Base-by-base conservation (phyloP, 2,888 invertebrate genomes). In the Timandra comae region DNA sequence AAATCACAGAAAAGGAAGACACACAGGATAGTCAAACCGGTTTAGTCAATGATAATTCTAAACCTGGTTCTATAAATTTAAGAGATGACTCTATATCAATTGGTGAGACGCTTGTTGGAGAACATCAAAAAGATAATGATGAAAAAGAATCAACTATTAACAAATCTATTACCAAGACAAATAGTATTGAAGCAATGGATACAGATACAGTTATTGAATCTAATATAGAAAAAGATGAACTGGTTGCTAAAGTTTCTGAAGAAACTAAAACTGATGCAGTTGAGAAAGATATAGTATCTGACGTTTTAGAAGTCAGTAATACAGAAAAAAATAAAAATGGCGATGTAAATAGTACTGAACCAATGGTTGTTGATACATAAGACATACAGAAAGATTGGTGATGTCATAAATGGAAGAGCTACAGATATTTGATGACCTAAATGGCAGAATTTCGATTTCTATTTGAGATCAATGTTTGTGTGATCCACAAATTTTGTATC, bases 1-100 rank as follows among this genome's bases (percentile, higher is more conserved):
- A 11, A 10, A 41, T 20, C 19, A 11, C 29, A 7, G 33, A 23
- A 2, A 23, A 3, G 2, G 6, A 24, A 24, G 6, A 25, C 32
- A 22, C 22, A 22, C 3, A 22, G n/a, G n/a, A n/a, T n/a, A n/a
- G n/a, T n/a, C n/a, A n/a, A n/a, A n/a, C n/a, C n/a, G n/a, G 23
- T n/a, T 3, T 10, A 16, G 11, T 16, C 12, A 35, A 26, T 11
- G 23, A 33, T n/a, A n/a, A n/a, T n/a, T n/a, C n/a, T n/a, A n/a
- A n/a, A n/a, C n/a, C n/a, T 21, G 38, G 28, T 1, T 59, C 49
- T 42, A 38, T 65, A 7, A 70, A 71, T 52, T 51, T 66, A 37
- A 56, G 47, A 37, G 66, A 72, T 34, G 65, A 68, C 46, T 41
- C 43, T 22, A 54, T 65, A 43, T 59, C 63, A 12, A 64, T 65